A percentile compares a stretch with the other conserved stretches of the same genome.
phyloP scores from a whole-genome alignment of 2,797 vertebrate genomes.

The Geotrypetes seraphini region DNA sequence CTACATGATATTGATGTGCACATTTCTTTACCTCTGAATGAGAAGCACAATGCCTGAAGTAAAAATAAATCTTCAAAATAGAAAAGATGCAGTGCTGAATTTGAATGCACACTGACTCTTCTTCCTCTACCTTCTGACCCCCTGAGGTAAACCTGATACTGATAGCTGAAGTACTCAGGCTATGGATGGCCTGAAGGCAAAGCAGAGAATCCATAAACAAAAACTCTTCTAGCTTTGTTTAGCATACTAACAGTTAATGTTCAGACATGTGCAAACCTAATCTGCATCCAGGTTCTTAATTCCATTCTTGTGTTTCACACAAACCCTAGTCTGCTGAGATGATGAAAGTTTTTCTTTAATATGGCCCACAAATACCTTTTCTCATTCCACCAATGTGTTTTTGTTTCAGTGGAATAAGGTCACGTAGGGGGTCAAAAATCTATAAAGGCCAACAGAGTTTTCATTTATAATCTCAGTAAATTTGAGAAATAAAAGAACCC shows the following conservation, averaged over 20 bases:
- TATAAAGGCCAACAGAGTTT: conserved; percentile 33
- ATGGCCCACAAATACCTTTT: conserved; percentile 31
- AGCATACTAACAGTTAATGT: conserved; percentile 25
- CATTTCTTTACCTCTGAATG: too few relatives aligned
- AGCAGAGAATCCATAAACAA: too few relatives aligned
- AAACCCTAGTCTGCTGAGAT: conserved; percentile 24
- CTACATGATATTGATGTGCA: too few relatives aligned
- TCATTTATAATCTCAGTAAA: conserved; percentile 26
- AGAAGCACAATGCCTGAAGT: too few relatives aligned
- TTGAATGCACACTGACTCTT: too few relatives aligned
- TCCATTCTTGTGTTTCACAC: conserved; percentile 31
- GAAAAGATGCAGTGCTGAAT: too few relatives aligned
- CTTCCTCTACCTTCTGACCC: too few relatives aligned
- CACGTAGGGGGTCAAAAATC: conserved; percentile 28
- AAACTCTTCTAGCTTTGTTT: too few relatives aligned
- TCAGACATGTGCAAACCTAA: conserved; percentile 11
- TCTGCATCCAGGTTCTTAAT: conserved; percentile 36
- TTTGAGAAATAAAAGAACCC: conserved; percentile 29
- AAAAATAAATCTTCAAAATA: too few relatives aligned
- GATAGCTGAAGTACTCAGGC: too few relatives aligned
- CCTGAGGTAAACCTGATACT: too few relatives aligned
- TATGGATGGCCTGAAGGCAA: too few relatives aligned
- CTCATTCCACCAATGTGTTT: conserved; percentile 35
- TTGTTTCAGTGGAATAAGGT: conserved; percentile 33
- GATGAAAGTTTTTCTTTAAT: conserved; percentile 38